A percentile compares a stretch with the other conserved stretches of the same genome.
Evolutionary conservation across 2,113 vertebrate species (phyloP).

Genomic region (Sorex araneus): DNA sequence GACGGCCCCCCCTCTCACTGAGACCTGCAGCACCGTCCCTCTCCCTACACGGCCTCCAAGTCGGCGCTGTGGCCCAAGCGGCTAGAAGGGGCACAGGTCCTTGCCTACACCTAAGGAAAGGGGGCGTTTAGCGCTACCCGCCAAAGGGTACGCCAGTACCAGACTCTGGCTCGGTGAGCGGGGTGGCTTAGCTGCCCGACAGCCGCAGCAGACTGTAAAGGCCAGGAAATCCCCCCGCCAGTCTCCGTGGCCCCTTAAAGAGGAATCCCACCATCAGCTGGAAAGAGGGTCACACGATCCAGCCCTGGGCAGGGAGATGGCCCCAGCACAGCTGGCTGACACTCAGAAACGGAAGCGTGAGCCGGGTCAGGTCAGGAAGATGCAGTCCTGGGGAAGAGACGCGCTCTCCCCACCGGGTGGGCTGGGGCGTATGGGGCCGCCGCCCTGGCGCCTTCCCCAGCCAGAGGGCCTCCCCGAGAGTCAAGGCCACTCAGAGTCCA

Average conservation of each 20-base stretch:
- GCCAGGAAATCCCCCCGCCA: background rate
- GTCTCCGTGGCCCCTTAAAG: background rate
- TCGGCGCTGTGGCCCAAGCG: conserved; percentile 72
- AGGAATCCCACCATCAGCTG: background rate
- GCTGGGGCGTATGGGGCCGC: background rate
- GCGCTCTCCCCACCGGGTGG: background rate
- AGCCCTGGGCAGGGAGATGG: background rate
- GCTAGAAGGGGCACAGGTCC: conserved; percentile 61
- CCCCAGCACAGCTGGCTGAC: background rate
- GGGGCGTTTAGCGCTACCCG: background rate
- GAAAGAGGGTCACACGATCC: background rate
- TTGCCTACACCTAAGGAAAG: conserved; percentile 54
- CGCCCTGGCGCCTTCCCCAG: conserved; percentile 15
- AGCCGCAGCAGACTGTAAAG: conserved; percentile 13
- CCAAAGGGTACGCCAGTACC: background rate
- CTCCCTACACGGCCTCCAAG: conserved; percentile 64
- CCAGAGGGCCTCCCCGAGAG: conserved; percentile 10
- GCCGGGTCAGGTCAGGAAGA: background rate
- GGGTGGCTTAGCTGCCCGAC: conserved; percentile 49
- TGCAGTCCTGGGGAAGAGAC: background rate
- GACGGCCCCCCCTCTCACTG: background rate
- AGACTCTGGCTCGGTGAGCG: conserved; percentile 19
- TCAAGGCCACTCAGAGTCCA: conserved; percentile 11
- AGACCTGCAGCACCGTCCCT: conserved; percentile 45
- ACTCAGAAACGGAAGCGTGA: background rate